A percentile compares a stretch with the other conserved stretches of the same genome.
Evolutionary conservation across 2,888 invertebrate species (phyloP).

Genomic region (Loripinus fragilis): DNA sequence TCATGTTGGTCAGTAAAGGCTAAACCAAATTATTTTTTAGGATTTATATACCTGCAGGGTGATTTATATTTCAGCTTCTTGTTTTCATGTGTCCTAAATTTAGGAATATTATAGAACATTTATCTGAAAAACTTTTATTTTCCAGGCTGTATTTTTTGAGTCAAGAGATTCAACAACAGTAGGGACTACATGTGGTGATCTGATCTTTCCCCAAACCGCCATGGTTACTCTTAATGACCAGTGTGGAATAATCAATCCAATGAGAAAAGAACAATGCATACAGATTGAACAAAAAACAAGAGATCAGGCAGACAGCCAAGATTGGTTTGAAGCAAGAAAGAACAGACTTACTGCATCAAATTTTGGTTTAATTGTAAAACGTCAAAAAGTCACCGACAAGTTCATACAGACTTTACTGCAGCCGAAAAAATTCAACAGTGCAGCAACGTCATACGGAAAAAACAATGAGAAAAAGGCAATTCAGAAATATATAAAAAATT

Average conservation of each 20-base stretch:
- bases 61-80: too few relatives aligned
- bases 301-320: not conserved
- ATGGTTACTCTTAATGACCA: not conserved
- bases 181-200: slow-evolving; percentile 26
- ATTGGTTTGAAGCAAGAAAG: slow-evolving; percentile 26
- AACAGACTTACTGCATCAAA: slow-evolving; percentile 43
- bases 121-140: too few relatives aligned
- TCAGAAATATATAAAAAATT: slow-evolving; percentile 37
- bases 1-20: too few relatives aligned
- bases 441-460: slow-evolving; percentile 35
- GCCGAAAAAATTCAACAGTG: slow-evolving; percentile 24
- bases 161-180: not conserved
- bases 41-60: too few relatives aligned
- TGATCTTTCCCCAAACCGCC: slow-evolving; percentile 10
- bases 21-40: too few relatives aligned
- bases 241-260: not conserved
- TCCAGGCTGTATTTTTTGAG: slow-evolving; percentile 3
- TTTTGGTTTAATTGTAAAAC: slow-evolving; percentile 37
- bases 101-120: too few relatives aligned
- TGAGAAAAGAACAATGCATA: slow-evolving; percentile 8
- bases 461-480: slow-evolving; percentile 31
- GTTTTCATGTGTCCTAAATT: too few relatives aligned
- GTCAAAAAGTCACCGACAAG: slow-evolving; percentile 25
- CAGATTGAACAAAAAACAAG: slow-evolving; percentile 26
- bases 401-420: slow-evolving; percentile 28